These are phyloP conservation scores for Channallabes apus DNA, from an alignment of 2,797 vertebrate genomes.

Conservation along the genomic window DNA sequence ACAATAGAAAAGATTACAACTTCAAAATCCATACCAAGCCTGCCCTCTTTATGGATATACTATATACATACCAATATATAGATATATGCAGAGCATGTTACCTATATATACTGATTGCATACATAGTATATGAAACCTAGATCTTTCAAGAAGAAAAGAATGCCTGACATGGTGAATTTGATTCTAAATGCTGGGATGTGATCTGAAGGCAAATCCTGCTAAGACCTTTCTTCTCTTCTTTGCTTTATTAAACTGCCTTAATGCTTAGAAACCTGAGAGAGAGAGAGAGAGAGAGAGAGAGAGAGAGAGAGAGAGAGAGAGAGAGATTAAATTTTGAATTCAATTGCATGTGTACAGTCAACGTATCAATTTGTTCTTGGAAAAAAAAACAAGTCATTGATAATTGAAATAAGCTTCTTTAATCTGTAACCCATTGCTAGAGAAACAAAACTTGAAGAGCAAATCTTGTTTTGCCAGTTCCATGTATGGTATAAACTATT, in stretches of 20 bases:
- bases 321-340: no score
- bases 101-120: conserved; percentile 81
- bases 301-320: conserved; percentile 38
- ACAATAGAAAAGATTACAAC: conserved; percentile 70
- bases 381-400: neutral
- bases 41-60: conserved; percentile 73
- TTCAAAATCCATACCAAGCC: conserved; percentile 71
- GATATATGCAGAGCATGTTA: conserved; percentile 75
- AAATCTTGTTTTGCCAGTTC: neutral
- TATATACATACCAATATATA: conserved; percentile 84
- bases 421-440: neutral
- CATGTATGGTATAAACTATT: neutral
- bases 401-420: neutral
- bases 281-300: conserved; percentile 31
- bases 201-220: conserved; percentile 82
- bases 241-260: conserved; percentile 78
- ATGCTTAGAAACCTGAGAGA: conserved; percentile 85
- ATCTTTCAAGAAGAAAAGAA: conserved; percentile 86
- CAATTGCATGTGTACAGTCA: conserved; percentile 5
- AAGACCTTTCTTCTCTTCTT: conserved; percentile 84
- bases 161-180: conserved; percentile 86
- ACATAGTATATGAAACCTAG: conserved; percentile 79
- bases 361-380: neutral
- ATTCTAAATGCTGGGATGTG: conserved; percentile 87
- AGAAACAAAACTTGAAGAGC: neutral